phyloP scores from a whole-genome alignment of 2,113 vertebrate genomes.

The Saccopteryx bilineata region DNA sequence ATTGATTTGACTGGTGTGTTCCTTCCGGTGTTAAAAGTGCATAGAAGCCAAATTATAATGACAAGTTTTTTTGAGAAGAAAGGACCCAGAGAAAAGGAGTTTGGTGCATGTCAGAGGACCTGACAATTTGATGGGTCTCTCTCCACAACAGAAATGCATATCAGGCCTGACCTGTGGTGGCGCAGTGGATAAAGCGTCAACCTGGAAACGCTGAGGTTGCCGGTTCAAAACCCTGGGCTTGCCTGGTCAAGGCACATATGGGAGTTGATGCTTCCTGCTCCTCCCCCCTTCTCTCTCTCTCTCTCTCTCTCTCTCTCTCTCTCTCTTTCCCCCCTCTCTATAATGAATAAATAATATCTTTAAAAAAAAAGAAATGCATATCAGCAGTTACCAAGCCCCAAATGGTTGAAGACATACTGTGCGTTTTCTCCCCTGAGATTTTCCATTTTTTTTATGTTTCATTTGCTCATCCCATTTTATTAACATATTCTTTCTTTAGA shows the following conservation, averaged over 20 bases:
- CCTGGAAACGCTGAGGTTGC: no score
- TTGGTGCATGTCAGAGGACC: neutral
- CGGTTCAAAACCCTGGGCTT: no score
- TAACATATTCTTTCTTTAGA: slow-evolving; percentile 2
- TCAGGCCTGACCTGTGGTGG: neutral
- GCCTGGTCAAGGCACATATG: no score
- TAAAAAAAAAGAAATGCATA: neutral
- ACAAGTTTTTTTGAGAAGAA: neutral
- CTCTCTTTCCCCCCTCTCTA: no score
- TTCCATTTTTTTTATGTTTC: neutral
- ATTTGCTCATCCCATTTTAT: neutral
- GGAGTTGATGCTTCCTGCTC: no score
- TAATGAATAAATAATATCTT: no score
- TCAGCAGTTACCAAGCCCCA: neutral
- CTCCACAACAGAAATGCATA: neutral
- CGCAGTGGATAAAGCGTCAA: no score
- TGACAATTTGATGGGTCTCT: neutral
- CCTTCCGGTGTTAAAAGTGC: neutral
- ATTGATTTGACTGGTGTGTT: neutral
- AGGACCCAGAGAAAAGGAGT: neutral
- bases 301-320: no score
- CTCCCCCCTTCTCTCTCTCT: no score
- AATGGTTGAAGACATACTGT: neutral
- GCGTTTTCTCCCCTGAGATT: neutral
- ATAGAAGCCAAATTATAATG: neutral